Percentiles rank a stretch among this genome's conserved stretches.
These are phyloP conservation scores for Plestiodon gilberti DNA, from an alignment of 2,113 vertebrate species.

Conservation along the genomic window DNA sequence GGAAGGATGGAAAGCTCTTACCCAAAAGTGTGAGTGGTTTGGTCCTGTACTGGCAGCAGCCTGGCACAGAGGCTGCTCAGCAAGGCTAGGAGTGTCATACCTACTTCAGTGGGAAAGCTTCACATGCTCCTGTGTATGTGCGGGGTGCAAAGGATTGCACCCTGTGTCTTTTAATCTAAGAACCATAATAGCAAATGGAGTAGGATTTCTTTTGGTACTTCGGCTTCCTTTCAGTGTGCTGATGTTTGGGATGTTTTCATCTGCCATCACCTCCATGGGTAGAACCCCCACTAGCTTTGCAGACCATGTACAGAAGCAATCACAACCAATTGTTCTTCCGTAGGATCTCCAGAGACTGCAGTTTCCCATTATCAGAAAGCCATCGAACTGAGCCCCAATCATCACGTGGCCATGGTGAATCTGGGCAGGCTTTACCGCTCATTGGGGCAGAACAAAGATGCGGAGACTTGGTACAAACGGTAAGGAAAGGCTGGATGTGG, in stretches of 20 bases:
- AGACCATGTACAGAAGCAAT: neutral
- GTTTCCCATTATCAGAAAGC: conserved; percentile 90
- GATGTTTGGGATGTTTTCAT: neutral
- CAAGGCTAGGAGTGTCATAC: too few species aligned
- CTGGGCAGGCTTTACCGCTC: conserved; percentile 93
- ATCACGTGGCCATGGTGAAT: conserved; percentile 97
- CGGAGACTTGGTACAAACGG: conserved; percentile 94
- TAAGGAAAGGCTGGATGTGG: conserved; percentile 52
- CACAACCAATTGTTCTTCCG: neutral
- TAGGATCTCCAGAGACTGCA: conserved; percentile 85
- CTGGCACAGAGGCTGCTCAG: too few species aligned
- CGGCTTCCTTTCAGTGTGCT: neutral
- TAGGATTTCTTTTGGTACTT: neutral
- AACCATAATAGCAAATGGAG: neutral
- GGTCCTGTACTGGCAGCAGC: too few species aligned
- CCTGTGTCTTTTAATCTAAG: neutral
- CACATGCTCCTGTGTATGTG: neutral
- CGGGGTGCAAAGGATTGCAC: neutral
- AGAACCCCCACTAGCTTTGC: neutral
- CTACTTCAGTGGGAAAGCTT: too few species aligned
- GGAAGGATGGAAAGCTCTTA: too few species aligned
- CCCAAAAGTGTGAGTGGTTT: too few species aligned
- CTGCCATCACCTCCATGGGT: neutral
- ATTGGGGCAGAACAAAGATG: conserved; percentile 86
- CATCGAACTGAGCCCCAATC: conserved; percentile 86